These are phyloP conservation scores for Drosophila sucinea DNA, from an alignment of 1,140 invertebrate genomes.

Conservation along the genomic window DNA sequence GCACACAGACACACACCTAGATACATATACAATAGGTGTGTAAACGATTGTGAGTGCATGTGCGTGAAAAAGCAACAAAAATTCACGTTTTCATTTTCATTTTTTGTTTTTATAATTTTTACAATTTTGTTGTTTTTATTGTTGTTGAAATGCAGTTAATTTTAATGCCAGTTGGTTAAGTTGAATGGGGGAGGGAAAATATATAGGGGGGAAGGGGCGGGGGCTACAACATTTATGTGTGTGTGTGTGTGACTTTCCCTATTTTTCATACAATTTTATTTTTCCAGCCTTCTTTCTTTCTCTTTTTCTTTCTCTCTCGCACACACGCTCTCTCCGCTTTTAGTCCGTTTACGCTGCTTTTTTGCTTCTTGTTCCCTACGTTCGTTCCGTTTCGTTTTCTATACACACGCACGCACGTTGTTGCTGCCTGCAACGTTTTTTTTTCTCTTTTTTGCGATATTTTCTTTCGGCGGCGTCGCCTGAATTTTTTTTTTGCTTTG, in stretches of 20 bases:
- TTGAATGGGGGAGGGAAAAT: neutral
- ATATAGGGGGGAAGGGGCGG: neutral
- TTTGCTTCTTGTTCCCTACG: conserved; percentile 18
- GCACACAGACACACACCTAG: conserved; percentile 28
- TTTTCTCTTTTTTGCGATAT: conserved; percentile 50
- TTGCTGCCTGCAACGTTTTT: conserved; percentile 62
- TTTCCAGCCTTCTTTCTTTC: conserved; percentile 41
- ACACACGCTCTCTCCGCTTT: conserved; percentile 14
- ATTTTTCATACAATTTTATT: conserved; percentile 58
- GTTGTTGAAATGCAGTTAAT: conserved; percentile 28
- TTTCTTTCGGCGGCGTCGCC: conserved; percentile 48
- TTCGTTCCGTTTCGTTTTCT: conserved; percentile 41
- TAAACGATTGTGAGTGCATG: conserved; percentile 20
- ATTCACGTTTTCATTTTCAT: conserved; percentile 2
- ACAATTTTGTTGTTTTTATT: conserved; percentile 6
- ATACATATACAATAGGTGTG: conserved; percentile 12
- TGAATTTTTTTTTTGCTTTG: conserved; percentile 29
- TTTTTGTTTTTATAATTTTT: conserved; percentile 17
- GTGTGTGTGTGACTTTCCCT: conserved; percentile 44
- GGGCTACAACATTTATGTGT: conserved; percentile 12
- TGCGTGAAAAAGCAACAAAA: conserved; percentile 27
- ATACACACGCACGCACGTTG: conserved; percentile 58
- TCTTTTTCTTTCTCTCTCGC: conserved; percentile 25
- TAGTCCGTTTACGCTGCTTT: conserved; percentile 5
- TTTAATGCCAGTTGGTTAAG: conserved; percentile 18